Percentiles rank a stretch among this genome's conserved stretches.
Conservation (phyloP, 2,113 vertebrate species). For the Irena cyanogastra region DNA sequence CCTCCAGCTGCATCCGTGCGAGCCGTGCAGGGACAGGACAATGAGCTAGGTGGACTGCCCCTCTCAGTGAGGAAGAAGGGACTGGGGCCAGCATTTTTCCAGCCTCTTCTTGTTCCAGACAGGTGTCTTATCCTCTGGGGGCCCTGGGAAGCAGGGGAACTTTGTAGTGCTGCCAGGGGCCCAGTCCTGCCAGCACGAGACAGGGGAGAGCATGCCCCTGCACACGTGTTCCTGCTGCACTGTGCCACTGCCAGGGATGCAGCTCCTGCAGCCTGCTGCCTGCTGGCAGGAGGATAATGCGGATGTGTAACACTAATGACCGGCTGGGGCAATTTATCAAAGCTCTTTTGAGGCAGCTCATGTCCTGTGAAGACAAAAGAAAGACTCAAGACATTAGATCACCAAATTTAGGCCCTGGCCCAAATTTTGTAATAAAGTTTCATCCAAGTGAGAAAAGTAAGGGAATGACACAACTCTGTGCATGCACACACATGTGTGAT, state of each 20-base stretch:
- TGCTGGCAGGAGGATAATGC: neutral
- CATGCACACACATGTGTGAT: rapidly evolving
- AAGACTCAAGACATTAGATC: neutral
- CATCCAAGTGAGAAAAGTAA: neutral
- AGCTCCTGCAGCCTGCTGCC: neutral
- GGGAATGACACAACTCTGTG: neutral
- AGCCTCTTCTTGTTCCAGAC: neutral
- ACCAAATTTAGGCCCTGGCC: neutral
- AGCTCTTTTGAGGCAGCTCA: neutral
- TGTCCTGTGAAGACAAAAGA: neutral
- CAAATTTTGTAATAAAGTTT: neutral
- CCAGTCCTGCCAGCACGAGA: neutral
- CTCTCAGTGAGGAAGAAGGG: neutral
- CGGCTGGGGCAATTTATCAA: neutral
- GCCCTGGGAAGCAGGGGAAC: neutral
- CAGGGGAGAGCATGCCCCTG: neutral
- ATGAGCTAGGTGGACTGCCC: neutral
- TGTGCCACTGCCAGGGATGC: neutral
- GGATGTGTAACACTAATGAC: neutral
- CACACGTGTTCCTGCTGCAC: rapidly evolving
- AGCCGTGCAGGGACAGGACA: rapidly evolving
- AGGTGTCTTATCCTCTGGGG: neutral
- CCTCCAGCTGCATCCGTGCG: neutral
- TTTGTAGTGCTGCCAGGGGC: neutral
- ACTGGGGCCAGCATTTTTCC: neutral